These are phyloP conservation scores for Odobenus rosmarus DNA, from an alignment of 2,113 vertebrate genomes.

Conservation along the genomic window DNA sequence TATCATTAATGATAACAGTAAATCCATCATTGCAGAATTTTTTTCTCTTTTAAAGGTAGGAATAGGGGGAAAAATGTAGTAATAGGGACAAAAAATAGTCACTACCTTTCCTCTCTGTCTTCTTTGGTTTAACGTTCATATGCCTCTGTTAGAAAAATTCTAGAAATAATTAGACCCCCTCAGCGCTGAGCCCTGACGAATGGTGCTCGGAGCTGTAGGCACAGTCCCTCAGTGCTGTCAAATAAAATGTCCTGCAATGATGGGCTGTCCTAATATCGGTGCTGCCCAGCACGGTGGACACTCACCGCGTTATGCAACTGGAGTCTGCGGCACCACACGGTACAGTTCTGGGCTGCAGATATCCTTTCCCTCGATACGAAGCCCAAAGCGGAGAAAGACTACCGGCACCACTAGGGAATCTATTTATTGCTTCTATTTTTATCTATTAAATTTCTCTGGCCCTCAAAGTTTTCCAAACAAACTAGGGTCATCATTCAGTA, in stretches of 20 bases:
- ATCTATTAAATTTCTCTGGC: neutral
- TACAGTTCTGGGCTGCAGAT: neutral
- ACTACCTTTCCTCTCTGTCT: neutral
- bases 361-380: neutral
- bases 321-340: neutral
- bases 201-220: neutral
- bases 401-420: neutral
- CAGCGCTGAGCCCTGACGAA: neutral
- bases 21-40: neutral
- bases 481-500: neutral
- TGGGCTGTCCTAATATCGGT: neutral
- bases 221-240: rapidly evolving
- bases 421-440: neutral
- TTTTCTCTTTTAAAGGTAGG: neutral
- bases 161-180: neutral
- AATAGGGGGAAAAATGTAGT: neutral
- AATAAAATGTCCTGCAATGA: neutral
- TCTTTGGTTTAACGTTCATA: neutral
- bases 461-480: neutral
- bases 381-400: neutral
- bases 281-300: neutral
- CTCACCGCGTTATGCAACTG: no score
- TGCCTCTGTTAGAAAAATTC: neutral
- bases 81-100: neutral
- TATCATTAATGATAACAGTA: neutral